Evolutionary conservation across 2,113 vertebrate genomes (phyloP).

Genomic region (Scomber japonicus): DNA sequence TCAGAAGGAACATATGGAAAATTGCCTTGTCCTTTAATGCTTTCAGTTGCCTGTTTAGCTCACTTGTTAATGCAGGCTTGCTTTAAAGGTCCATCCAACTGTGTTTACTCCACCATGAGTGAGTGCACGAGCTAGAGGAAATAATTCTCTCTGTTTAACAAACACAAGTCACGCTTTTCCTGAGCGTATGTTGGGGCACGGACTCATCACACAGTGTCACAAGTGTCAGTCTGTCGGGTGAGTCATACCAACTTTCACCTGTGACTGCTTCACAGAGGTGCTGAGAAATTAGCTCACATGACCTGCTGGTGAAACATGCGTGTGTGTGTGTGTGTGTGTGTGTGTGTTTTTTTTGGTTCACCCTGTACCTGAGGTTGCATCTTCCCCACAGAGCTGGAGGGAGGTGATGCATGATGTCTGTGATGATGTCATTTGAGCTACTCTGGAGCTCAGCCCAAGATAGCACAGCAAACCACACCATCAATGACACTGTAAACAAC

Average conservation of each 20-base stretch:
- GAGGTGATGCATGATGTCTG: constrained; percentile 54
- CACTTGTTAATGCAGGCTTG: too few species aligned
- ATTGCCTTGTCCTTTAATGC: too few species aligned
- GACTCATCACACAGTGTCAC: constrained; percentile 11
- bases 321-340: constrained; percentile 2
- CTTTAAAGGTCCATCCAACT: neutral
- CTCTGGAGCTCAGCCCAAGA: constrained; percentile 49
- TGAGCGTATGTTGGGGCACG: neutral
- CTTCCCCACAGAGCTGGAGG: constrained; percentile 40
- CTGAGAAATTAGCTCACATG: constrained; percentile 29
- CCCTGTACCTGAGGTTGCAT: constrained; percentile 55
- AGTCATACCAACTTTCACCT: constrained; percentile 44
- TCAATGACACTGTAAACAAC: constrained; percentile 58
- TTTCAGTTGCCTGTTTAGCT: too few species aligned
- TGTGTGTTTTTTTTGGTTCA: constrained; percentile 34
- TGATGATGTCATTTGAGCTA: constrained; percentile 64
- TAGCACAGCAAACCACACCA: constrained; percentile 49
- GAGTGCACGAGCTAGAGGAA: neutral
- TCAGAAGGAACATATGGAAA: too few species aligned
- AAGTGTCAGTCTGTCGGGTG: constrained; percentile 34
- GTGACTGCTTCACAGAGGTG: neutral
- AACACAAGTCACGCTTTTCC: neutral
- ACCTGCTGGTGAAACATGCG: constrained; percentile 9
- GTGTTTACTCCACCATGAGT: neutral
- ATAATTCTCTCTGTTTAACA: constrained; percentile 5